Evolutionary conservation across 2,113 vertebrate species (phyloP).

Genomic region (Lepus europaeus): DNA sequence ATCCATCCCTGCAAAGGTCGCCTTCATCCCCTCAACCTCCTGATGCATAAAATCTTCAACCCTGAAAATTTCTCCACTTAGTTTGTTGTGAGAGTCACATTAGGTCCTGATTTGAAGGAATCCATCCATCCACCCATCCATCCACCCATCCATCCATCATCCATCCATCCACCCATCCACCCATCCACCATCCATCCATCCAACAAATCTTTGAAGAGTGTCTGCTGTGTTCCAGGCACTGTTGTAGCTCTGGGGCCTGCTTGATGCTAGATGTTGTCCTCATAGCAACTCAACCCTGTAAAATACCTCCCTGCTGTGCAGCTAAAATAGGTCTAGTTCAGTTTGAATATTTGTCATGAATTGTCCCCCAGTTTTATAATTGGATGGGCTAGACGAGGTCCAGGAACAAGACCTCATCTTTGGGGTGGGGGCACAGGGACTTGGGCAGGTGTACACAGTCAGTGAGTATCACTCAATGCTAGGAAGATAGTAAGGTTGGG

Average conservation of each 20-base stretch:
- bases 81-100: constrained; percentile 39
- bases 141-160: too few species aligned
- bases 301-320: background rate
- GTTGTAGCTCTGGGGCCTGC: background rate
- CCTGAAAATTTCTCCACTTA: constrained; percentile 33
- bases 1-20: constrained; percentile 78
- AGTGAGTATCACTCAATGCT: accelerated
- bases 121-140: too few species aligned
- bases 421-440: background rate
- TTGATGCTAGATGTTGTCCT: background rate
- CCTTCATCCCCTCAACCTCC: constrained; percentile 75
- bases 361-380: accelerated
- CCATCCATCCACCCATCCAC: too few species aligned
- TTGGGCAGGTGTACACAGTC: accelerated
- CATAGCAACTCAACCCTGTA: background rate
- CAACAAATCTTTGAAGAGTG: background rate
- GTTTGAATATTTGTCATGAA: background rate
- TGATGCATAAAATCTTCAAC: constrained; percentile 64
- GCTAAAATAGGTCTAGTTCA: background rate
- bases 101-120: constrained; percentile 63
- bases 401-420: background rate
- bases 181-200: too few species aligned
- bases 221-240: background rate
- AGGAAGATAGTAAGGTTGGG: background rate
- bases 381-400: background rate